phyloP scores from a whole-genome alignment of 2,113 vertebrate species.

The Pomatostomus ruficeps region DNA sequence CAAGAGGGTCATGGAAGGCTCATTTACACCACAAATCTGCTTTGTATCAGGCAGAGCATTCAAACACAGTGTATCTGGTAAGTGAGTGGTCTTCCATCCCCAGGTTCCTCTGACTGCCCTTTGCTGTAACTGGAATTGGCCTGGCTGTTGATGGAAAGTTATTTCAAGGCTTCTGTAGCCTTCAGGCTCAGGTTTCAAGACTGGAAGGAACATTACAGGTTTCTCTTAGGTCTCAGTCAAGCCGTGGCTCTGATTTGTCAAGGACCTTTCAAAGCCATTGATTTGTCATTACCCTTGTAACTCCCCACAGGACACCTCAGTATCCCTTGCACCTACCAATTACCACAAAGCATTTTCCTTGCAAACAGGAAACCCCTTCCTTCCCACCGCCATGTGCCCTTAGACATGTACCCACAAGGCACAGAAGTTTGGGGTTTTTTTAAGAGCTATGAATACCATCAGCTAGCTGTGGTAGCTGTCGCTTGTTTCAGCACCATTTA shows the following conservation, averaged over 20 bases:
- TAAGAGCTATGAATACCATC: background rate
- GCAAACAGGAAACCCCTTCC: background rate
- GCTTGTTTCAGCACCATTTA: background rate
- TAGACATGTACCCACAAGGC: background rate
- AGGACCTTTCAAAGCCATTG: background rate
- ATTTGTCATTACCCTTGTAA: background rate
- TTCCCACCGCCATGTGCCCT: background rate
- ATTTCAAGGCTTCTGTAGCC: background rate
- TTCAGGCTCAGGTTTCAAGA: background rate
- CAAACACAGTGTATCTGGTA: background rate
- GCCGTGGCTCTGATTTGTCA: background rate
- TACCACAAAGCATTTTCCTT: background rate
- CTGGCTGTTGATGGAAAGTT: background rate
- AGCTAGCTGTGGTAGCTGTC: background rate
- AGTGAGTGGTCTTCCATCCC: background rate
- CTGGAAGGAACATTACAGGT: background rate
- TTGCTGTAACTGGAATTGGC: background rate
- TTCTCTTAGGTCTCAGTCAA: background rate
- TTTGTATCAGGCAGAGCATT: background rate
- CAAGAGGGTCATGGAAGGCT: background rate
- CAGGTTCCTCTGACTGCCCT: background rate
- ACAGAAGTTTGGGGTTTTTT: background rate
- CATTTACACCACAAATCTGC: background rate
- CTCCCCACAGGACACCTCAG: accelerated
- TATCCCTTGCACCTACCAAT: no score